A percentile compares a stretch with the other conserved stretches of the same genome.
phyloP scores from a whole-genome alignment of 2,113 vertebrate genomes.

The Aviceda subcristata region DNA sequence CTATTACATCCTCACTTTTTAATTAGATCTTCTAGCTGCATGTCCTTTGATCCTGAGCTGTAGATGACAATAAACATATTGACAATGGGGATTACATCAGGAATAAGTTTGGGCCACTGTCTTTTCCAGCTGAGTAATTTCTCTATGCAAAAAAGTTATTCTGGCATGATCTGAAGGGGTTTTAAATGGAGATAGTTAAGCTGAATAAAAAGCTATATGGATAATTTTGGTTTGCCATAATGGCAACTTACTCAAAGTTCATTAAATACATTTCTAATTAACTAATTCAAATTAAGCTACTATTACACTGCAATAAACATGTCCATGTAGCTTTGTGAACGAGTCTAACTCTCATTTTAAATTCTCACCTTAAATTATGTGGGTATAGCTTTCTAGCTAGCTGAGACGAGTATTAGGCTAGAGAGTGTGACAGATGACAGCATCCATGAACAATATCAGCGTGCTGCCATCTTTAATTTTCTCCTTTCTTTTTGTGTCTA shows the following conservation, averaged over 20 bases:
- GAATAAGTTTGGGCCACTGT: not conserved
- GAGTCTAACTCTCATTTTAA: not conserved
- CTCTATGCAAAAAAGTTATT: not conserved
- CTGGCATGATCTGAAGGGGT: not conserved
- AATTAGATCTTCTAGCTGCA: conserved; percentile 36
- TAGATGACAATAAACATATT: conserved; percentile 22
- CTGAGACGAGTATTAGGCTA: not conserved
- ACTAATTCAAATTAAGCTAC: conserved; percentile 8
- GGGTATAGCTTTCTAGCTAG: not conserved
- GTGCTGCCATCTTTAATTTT: conserved; percentile 42
- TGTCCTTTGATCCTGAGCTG: conserved; percentile 51
- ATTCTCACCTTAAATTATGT: not conserved
- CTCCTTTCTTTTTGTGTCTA: not conserved
- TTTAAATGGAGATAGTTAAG: not conserved
- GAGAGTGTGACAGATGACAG: not conserved
- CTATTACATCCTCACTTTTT: conserved; percentile 57
- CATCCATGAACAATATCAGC: not conserved
- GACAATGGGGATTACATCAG: conserved; percentile 8
- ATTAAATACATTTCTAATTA: conserved; percentile 58
- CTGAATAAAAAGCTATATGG: not conserved
- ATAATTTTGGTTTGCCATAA: conserved; percentile 21
- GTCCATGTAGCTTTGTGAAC: not conserved
- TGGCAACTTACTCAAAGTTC: conserved; percentile 30
- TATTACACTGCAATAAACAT: not conserved
- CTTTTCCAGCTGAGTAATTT: not conserved